Conservation (phyloP, 2,113 vertebrate genomes). For the Columba livia region DNA sequence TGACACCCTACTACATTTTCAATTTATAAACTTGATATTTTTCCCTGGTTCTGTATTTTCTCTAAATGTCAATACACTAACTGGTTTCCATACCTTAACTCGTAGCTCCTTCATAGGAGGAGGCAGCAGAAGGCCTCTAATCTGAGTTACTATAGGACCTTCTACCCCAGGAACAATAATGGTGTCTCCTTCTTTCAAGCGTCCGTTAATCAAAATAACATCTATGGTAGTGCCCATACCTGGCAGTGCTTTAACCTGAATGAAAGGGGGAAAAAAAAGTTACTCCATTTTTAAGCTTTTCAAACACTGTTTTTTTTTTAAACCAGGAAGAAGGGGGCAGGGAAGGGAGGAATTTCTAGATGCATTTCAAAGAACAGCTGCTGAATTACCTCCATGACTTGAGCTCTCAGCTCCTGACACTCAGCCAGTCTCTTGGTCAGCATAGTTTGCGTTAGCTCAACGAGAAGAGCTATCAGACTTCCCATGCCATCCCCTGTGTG, state of each 20-base stretch:
- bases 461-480: conserved; percentile 91
- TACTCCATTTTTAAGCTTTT: background rate
- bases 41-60: background rate
- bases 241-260: conserved; percentile 94
- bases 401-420: conserved; percentile 93
- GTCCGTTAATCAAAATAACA: conserved; percentile 94
- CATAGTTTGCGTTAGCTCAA: conserved; percentile 96
- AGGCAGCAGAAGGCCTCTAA: conserved; percentile 91
- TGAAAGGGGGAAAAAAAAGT: background rate
- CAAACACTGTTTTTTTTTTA: background rate
- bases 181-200: conserved; percentile 90
- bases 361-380: background rate
- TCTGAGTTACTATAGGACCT: conserved; percentile 96
- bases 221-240: conserved; percentile 99
- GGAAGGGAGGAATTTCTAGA: background rate
- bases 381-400: conserved; percentile 95
- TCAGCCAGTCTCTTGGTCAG: conserved; percentile 90
- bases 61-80: background rate
- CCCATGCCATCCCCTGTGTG: conserved; percentile 98
- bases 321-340: background rate
- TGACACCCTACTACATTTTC: background rate
- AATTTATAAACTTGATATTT: background rate
- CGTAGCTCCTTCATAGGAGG: conserved; percentile 96
- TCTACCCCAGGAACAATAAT: conserved; percentile 97
- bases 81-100: conserved; percentile 84